Evolutionary conservation across 2,888 invertebrate species (phyloP), one percentile per base, ranked within the genome.

Genomic region (Lithophane socia): DNA sequence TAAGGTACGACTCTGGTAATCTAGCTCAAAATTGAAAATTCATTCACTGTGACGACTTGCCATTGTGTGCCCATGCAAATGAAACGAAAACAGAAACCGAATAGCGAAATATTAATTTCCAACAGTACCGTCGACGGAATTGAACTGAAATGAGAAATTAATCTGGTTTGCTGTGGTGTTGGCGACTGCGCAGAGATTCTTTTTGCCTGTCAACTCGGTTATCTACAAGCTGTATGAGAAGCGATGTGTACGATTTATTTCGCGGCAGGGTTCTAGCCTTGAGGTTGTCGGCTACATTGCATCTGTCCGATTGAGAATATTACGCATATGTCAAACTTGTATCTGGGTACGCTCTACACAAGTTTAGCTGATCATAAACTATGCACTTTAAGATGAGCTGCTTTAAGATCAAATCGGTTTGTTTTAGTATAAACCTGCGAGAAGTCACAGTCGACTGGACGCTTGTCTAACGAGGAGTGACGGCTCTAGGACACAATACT

Each of bases 401-500:
- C 56, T 68, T 84, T 86, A 79, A 75, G 81, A 85, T 81, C 75
- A 82, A 86, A 85, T 83, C 66, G 67, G 77, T 58, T 69, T 83
- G 80, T 61, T 72, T 82, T 61, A 64, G 61, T 85, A 76, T 75
- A 73, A 74, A 85, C 89, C 88, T 87, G 85, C 80, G 75, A 77
- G 77, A 69, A 84, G 90, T 91, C 92, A 87, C 89, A 91, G 90
- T 87, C 87, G 88, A 89, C 86, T 92, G 91, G 86, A 86, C 86
- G 86, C 81, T 86, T 89, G 89, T 89, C 79, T 93, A 93, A 94
- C 89, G 89, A 93, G 90, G 84, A 92, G 88, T 91, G 94, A 94
- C 93, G 90, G 91, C 88, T 93, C 90, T 94, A 93, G 93, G 92
- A 92, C 91, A 92, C 90, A 92, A 90, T 90, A 88, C 88, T 84